Percentiles rank a stretch among this genome's conserved stretches.
Evolutionary conservation across 2,113 vertebrate genomes (phyloP).

Genomic region (Cnemophilus loriae): DNA sequence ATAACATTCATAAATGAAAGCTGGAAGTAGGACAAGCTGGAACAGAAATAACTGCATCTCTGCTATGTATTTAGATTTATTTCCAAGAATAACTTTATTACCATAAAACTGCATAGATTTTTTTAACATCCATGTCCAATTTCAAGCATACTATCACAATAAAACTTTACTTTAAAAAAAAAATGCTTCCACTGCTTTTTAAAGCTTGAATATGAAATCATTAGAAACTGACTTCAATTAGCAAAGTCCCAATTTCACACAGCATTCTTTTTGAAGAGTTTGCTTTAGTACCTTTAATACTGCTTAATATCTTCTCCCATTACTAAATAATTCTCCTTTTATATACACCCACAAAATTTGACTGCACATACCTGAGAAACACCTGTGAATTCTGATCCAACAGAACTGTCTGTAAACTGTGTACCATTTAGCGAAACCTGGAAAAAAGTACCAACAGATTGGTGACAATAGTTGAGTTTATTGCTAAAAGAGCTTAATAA

Average conservation of each 20-base stretch:
- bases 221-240: background rate
- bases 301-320: background rate
- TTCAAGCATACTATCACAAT: background rate
- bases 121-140: background rate
- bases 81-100: constrained; percentile 47
- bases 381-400: constrained; percentile 85
- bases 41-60: constrained; percentile 47
- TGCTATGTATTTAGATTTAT: constrained; percentile 21
- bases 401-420: constrained; percentile 85
- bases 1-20: constrained; percentile 27
- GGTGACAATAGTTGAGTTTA: background rate
- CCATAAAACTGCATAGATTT: background rate
- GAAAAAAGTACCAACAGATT: background rate
- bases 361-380: constrained; percentile 82
- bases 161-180: background rate
- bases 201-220: background rate
- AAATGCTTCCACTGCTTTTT: background rate
- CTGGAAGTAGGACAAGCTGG: constrained; percentile 30
- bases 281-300: background rate
- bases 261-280: background rate
- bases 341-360: background rate
- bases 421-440: constrained; percentile 84
- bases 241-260: background rate
- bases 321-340: background rate
- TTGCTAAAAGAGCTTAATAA: background rate